phyloP scores from a whole-genome alignment of 2,797 vertebrate genomes.

The Pangasius mekongensis region DNA sequence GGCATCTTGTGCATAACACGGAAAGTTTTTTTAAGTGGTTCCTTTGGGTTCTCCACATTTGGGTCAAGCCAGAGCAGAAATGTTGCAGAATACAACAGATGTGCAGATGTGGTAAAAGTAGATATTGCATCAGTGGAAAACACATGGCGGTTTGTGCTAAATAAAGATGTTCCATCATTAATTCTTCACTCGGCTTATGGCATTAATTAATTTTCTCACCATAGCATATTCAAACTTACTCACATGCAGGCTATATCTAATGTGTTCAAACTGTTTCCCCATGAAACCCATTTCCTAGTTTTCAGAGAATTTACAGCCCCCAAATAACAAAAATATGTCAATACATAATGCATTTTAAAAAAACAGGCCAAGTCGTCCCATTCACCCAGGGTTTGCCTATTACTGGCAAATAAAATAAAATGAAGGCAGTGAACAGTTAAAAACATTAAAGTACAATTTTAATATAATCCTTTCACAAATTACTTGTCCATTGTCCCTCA shows the following conservation, averaged over 20 bases:
- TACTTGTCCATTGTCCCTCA: too few species aligned
- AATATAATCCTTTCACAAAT: not conserved
- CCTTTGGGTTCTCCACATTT: not conserved
- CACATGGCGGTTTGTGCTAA: not conserved
- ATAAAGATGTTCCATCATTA: not conserved
- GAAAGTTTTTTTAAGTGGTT: conserved; percentile 1
- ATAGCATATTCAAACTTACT: not conserved
- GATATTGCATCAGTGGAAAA: not conserved
- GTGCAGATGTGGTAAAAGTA: not conserved
- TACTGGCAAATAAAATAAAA: not conserved
- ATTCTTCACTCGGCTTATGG: conserved; percentile 10
- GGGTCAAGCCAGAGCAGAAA: not conserved
- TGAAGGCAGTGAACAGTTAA: not conserved
- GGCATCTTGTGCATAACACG: not conserved
- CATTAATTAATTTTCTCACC: not conserved
- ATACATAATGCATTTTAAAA: not conserved
- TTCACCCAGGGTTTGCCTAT: not conserved
- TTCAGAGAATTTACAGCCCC: not conserved
- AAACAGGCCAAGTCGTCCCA: not conserved
- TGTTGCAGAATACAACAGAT: not conserved
- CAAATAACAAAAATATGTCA: not conserved
- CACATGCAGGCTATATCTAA: not conserved
- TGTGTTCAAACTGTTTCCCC: not conserved
- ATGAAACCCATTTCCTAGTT: not conserved
- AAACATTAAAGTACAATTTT: not conserved